phyloP scores from a whole-genome alignment of 2,888 invertebrate genomes.

The Cerastoderma edule region DNA sequence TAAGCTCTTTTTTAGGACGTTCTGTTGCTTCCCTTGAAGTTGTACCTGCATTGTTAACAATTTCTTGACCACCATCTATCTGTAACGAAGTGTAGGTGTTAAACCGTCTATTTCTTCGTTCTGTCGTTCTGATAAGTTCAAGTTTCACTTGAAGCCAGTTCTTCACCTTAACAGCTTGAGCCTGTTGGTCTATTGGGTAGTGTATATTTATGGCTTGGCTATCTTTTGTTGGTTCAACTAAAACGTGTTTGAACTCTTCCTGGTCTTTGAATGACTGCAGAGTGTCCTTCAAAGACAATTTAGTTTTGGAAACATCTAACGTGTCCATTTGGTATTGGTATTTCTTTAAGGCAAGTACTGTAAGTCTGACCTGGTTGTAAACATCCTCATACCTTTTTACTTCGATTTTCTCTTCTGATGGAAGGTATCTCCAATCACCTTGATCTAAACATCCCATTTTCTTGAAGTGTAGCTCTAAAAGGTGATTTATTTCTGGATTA shows the following conservation, averaged over 20 bases:
- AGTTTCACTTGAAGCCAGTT: background rate
- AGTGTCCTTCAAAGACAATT: background rate
- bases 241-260: background rate
- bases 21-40: too few relatives aligned
- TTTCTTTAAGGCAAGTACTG: background rate
- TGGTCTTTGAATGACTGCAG: background rate
- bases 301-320: background rate
- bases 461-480: slow-evolving; percentile 3
- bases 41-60: too few relatives aligned
- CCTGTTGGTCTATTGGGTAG: background rate
- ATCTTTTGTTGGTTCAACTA: background rate
- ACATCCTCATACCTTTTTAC: background rate
- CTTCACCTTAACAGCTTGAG: background rate
- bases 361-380: background rate
- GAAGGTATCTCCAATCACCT: background rate
- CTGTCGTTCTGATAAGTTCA: slow-evolving; percentile 3
- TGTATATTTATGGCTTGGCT: slow-evolving; percentile 5
- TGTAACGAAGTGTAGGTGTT: background rate
- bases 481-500: background rate
- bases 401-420: background rate
- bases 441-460: background rate
- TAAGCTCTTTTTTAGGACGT: too few relatives aligned
- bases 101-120: background rate
- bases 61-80: too few relatives aligned
- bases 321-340: background rate